A percentile compares a stretch with the other conserved stretches of the same genome.
Evolutionary conservation across 2,113 vertebrate genomes (phyloP).

Genomic region (Psittacula cyanocephala): DNA sequence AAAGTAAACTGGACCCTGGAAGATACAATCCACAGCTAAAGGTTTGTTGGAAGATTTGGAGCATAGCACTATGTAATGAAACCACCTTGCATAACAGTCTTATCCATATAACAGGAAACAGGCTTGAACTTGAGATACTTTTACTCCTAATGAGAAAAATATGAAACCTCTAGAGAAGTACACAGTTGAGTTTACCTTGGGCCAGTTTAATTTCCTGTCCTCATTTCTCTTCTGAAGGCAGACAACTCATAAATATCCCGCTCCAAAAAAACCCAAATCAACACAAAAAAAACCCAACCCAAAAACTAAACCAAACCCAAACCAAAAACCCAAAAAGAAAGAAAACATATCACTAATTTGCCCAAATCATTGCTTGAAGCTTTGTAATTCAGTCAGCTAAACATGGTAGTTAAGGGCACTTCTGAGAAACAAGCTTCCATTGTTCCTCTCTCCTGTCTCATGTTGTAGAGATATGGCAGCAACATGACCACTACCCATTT

Average conservation of each 20-base stretch:
- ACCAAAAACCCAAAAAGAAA: neutral
- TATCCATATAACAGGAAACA: slow-evolving; percentile 21
- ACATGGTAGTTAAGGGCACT: neutral
- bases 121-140: neutral
- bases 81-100: slow-evolving; percentile 32
- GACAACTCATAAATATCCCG: neutral
- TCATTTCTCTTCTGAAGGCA: neutral
- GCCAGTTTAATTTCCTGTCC: slow-evolving; percentile 68
- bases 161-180: slow-evolving; percentile 22
- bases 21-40: neutral
- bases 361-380: neutral
- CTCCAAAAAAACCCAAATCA: neutral
- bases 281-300: too few relatives aligned
- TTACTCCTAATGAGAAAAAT: slow-evolving; percentile 13
- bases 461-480: neutral
- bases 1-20: neutral
- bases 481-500: neutral
- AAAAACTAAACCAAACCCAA: too few relatives aligned
- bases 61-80: neutral
- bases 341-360: neutral
- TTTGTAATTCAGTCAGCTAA: neutral
- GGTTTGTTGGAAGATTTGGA: neutral
- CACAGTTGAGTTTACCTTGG: slow-evolving; percentile 30
- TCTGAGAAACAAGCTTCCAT: neutral
- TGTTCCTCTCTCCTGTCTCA: neutral